Conservation (phyloP, 2,113 vertebrate genomes). For the Irena cyanogastra region DNA sequence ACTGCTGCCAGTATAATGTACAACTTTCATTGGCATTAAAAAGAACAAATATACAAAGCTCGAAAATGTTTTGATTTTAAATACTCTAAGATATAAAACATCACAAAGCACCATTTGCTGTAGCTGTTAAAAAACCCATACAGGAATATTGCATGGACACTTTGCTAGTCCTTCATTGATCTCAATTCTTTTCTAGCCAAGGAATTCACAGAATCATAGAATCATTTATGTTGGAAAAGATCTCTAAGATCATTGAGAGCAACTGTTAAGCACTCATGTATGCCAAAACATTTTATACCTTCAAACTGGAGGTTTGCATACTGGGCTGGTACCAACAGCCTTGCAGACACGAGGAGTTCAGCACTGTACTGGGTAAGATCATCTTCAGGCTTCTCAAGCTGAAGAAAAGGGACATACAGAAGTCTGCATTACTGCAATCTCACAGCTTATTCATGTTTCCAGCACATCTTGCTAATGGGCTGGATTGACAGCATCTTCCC, state of each 20-base stretch:
- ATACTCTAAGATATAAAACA: not conserved
- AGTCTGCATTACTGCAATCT: not conserved
- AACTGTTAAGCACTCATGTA: not conserved
- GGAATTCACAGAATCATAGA: not conserved
- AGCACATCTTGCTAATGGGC: not conserved
- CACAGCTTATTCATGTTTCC: not conserved
- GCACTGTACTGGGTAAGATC: not conserved
- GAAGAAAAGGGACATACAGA: not conserved
- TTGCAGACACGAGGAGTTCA: slow-evolving; percentile 65
- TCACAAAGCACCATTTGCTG: not conserved
- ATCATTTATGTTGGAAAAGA: not conserved
- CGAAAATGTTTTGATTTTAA: not conserved
- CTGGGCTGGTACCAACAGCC: slow-evolving; percentile 44
- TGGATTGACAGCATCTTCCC: not conserved
- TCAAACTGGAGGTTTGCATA: not conserved
- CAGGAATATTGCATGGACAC: not conserved
- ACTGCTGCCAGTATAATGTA: not conserved
- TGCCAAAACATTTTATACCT: slow-evolving; percentile 35
- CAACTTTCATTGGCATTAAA: not conserved
- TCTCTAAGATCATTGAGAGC: not conserved
- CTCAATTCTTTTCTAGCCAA: not conserved
- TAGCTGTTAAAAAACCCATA: not conserved
- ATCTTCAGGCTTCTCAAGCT: slow-evolving; percentile 60
- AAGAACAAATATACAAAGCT: not conserved
- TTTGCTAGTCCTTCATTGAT: not conserved